These are phyloP conservation scores for Centropus bengalensis DNA, from an alignment of 2,113 vertebrate species.

Conservation along the genomic window DNA sequence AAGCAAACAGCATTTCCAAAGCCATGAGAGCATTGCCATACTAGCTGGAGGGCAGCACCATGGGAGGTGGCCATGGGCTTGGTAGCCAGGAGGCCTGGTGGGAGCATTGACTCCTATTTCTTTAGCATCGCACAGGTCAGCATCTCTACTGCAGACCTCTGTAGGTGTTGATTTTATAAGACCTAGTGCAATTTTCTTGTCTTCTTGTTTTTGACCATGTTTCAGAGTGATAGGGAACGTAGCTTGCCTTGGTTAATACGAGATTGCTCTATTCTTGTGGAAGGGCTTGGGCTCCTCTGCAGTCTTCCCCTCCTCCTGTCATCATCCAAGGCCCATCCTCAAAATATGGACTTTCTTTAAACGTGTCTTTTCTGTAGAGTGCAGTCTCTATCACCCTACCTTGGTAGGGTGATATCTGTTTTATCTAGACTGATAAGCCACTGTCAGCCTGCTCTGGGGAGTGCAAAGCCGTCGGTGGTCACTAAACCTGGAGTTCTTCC, in stretches of 20 bases:
- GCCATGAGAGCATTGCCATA: fast-evolving
- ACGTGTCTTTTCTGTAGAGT: not conserved
- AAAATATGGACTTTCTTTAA: not conserved
- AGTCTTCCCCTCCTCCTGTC: not conserved
- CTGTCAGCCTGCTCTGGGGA: not conserved
- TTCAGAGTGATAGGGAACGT: fast-evolving
- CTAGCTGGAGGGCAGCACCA: not conserved
- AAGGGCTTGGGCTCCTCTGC: not conserved
- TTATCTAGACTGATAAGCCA: not conserved
- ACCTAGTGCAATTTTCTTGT: not conserved
- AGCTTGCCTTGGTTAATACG: not conserved
- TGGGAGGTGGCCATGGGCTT: not conserved
- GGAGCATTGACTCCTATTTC: not conserved
- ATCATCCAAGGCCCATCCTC: not conserved
- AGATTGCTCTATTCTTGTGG: fast-evolving
- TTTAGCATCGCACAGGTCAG: not conserved
- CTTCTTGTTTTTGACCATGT: not conserved
- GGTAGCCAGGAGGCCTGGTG: not conserved
- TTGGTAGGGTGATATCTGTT: not conserved
- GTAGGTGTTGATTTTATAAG: not conserved
- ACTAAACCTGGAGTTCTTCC: not conserved
- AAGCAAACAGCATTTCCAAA: not conserved
- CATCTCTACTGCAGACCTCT: not conserved
- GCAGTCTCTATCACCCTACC: not conserved
- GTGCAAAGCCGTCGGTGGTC: fast-evolving